Conservation (phyloP, 2,113 vertebrate species). For the Nothoprocta pentlandii region DNA sequence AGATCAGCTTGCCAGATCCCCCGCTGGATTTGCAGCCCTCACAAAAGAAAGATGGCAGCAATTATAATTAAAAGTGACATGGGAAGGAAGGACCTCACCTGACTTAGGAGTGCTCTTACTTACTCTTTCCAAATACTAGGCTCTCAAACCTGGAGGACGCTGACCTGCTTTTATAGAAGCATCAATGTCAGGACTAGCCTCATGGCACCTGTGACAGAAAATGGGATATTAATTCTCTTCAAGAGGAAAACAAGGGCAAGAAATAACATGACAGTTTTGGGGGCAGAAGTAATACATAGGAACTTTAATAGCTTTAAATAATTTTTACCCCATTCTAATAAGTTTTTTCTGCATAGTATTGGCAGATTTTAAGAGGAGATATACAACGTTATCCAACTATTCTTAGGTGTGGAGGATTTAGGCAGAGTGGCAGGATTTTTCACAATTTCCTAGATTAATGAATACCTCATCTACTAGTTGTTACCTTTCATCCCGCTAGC, state of each 20-base stretch:
- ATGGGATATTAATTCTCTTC: not conserved
- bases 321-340: not conserved
- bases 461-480: not conserved
- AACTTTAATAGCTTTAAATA: not conserved
- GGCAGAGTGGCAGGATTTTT: not conserved
- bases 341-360: not conserved
- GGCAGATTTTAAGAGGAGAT: not conserved
- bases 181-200: not conserved
- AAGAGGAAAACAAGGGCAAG: not conserved
- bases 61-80: constrained; percentile 63
- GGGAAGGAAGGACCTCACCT: constrained; percentile 47
- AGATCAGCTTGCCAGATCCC: constrained; percentile 45
- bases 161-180: constrained; percentile 10
- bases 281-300: not conserved
- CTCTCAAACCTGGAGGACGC: constrained; percentile 15
- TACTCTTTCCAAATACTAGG: constrained; percentile 41
- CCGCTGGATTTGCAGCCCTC: constrained; percentile 43
- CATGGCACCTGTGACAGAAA: not conserved
- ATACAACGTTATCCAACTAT: not conserved
- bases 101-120: constrained; percentile 46
- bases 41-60: constrained; percentile 52
- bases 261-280: not conserved
- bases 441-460: not conserved
- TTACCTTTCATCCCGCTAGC: not conserved
- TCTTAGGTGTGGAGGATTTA: not conserved